Evolutionary conservation across 2,797 vertebrate species (phyloP).

Genomic region (Leucoraja ocellata): DNA sequence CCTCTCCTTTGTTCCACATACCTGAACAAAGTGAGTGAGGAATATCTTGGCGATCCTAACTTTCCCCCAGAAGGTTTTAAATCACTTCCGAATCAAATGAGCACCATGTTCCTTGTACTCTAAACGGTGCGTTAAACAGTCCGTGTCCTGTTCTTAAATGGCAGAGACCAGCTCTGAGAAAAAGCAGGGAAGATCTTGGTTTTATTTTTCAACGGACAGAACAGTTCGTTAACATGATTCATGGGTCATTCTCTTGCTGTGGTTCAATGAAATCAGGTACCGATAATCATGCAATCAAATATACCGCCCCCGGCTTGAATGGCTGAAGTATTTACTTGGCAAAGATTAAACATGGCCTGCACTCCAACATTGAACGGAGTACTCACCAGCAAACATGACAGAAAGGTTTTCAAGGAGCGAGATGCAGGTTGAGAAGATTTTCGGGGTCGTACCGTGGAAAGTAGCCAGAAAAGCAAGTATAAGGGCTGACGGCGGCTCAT

Average conservation of each 20-base stretch:
- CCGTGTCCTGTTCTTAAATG: background rate
- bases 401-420: background rate
- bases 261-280: background rate
- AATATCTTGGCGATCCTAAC: background rate
- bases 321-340: background rate
- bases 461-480: too few relatives aligned
- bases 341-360: background rate
- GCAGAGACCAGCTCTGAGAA: constrained; percentile 3
- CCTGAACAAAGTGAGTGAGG: background rate
- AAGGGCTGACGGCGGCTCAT: background rate
- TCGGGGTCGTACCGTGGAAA: background rate
- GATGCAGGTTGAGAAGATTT: background rate
- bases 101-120: background rate
- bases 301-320: background rate
- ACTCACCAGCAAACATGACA: background rate
- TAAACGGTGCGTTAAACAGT: background rate
- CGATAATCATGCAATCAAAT: background rate
- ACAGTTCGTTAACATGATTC: background rate
- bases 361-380: background rate
- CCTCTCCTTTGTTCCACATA: background rate
- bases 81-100: background rate
- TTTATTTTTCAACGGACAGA: background rate
- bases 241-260: background rate
- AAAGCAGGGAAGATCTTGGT: background rate
- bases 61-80: background rate